A percentile compares a stretch with the other conserved stretches of the same genome.
These are phyloP conservation scores for Tinea trinotella DNA, from an alignment of 2,888 invertebrate species.

Conservation along the genomic window DNA sequence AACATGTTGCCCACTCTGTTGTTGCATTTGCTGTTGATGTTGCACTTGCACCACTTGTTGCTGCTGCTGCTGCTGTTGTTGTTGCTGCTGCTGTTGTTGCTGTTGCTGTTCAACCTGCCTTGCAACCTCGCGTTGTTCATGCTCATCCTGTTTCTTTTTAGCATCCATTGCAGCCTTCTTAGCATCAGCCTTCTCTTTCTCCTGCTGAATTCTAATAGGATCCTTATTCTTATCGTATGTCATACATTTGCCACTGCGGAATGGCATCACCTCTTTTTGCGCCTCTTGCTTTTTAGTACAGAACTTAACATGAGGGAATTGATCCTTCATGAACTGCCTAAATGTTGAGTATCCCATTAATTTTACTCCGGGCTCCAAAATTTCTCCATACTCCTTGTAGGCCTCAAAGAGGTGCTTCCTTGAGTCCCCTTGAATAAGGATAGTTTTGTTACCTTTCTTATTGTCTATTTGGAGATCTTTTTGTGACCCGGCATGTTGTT, in stretches of 20 bases:
- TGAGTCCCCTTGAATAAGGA: constrained; percentile 66
- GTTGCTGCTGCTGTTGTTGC: constrained; percentile 46
- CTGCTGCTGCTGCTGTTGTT: constrained; percentile 51
- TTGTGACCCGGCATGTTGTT: constrained; percentile 74
- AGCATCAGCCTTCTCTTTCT: constrained; percentile 63
- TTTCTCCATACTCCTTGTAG: constrained; percentile 81
- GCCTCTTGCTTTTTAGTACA: constrained; percentile 72
- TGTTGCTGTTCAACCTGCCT: constrained; percentile 48
- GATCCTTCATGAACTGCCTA: constrained; percentile 85
- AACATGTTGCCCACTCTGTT: constrained; percentile 49
- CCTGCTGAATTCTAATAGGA: constrained; percentile 60
- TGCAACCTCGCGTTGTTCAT: constrained; percentile 55
- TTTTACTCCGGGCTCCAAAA: constrained; percentile 78
- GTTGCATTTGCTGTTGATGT: constrained; percentile 58
- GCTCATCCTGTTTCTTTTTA: constrained; percentile 64
- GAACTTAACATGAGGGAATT: constrained; percentile 84
- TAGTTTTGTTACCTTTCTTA: constrained; percentile 65
- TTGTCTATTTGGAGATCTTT: constrained; percentile 62
- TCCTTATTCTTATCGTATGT: constrained; percentile 67
- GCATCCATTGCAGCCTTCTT: constrained; percentile 66
- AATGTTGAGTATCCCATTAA: constrained; percentile 87
- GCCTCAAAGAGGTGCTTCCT: constrained; percentile 82
- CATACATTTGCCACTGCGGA: constrained; percentile 71
- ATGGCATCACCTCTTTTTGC: constrained; percentile 62
- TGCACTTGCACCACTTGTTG: constrained; percentile 58